These are phyloP conservation scores for Watersipora subatra DNA, from an alignment of 1,140 invertebrate species.

Conservation along the genomic window DNA sequence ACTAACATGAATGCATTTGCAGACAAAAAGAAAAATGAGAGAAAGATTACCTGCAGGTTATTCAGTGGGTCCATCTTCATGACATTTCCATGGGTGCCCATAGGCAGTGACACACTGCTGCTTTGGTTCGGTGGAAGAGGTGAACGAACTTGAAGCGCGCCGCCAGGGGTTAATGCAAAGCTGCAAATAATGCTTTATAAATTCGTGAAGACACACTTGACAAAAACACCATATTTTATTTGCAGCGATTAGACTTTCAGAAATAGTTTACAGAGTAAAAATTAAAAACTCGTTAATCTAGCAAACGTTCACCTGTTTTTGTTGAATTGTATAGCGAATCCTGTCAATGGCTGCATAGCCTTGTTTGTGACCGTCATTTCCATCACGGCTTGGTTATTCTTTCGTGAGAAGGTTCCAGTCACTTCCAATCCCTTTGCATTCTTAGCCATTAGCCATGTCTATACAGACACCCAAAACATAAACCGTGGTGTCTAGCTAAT, in stretches of 20 bases:
- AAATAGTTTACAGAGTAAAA: not conserved
- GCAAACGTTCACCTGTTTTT: constrained; percentile 61
- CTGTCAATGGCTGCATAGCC: constrained; percentile 91
- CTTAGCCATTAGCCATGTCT: constrained; percentile 79
- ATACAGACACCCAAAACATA: constrained; percentile 3
- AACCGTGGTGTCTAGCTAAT: not conserved
- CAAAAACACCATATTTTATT: too few relatives aligned
- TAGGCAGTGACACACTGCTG: constrained; percentile 58
- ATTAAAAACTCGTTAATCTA: not conserved
- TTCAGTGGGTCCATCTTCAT: constrained; percentile 94
- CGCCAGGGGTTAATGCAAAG: constrained; percentile 77
- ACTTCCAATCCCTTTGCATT: constrained; percentile 97
- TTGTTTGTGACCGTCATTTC: constrained; percentile 94
- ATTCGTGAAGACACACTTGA: too few relatives aligned
- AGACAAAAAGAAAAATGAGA: too few relatives aligned
- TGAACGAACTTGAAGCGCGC: constrained; percentile 61
- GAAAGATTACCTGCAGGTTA: constrained; percentile 86
- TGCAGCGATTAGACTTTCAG: not conserved
- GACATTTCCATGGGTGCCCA: constrained; percentile 75
- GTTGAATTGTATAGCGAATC: constrained; percentile 95
- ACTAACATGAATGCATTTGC: too few relatives aligned
- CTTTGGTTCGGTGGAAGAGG: constrained; percentile 71
- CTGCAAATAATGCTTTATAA: constrained; percentile 43
- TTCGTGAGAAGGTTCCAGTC: constrained; percentile 80
- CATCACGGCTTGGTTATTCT: constrained; percentile 77